phyloP scores from a whole-genome alignment of 2,113 vertebrate genomes.

The Scomber japonicus region DNA sequence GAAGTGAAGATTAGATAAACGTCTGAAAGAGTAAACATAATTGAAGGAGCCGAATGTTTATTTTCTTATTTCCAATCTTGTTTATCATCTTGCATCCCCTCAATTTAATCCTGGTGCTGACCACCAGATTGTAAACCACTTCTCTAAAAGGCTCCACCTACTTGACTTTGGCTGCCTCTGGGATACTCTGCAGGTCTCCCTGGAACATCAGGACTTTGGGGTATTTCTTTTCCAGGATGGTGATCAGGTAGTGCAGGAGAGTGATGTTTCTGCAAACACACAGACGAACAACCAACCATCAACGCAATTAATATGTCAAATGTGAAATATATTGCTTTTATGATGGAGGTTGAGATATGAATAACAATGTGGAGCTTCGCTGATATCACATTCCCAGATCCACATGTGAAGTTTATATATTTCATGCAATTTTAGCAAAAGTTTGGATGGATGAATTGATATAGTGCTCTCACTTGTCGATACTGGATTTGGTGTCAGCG shows the following conservation, averaged over 20 bases:
- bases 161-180: constrained; percentile 98
- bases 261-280: constrained; percentile 92
- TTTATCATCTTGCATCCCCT: neutral
- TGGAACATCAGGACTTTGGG: constrained; percentile 93
- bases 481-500: constrained; percentile 98
- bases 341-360: constrained; percentile 12
- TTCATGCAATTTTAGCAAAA: neutral
- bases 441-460: neutral
- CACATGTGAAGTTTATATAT: constrained; percentile 42
- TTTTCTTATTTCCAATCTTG: neutral
- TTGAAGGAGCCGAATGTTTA: neutral
- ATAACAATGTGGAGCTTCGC: constrained; percentile 12
- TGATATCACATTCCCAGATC: constrained; percentile 7
- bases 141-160: constrained; percentile 71
- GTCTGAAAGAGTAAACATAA: neutral
- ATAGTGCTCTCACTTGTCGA: constrained; percentile 94
- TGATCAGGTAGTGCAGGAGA: constrained; percentile 98
- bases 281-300: neutral
- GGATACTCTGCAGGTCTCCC: constrained; percentile 91
- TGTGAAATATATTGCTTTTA: constrained; percentile 20
- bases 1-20: neutral
- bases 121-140: neutral
- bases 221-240: constrained; percentile 98
- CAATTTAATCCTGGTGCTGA: neutral
- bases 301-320: constrained; percentile 5